Percentiles rank a stretch among this genome's conserved stretches.
Evolutionary conservation across 2,797 vertebrate species (phyloP).

Genomic region (Vespertilio murinus): DNA sequence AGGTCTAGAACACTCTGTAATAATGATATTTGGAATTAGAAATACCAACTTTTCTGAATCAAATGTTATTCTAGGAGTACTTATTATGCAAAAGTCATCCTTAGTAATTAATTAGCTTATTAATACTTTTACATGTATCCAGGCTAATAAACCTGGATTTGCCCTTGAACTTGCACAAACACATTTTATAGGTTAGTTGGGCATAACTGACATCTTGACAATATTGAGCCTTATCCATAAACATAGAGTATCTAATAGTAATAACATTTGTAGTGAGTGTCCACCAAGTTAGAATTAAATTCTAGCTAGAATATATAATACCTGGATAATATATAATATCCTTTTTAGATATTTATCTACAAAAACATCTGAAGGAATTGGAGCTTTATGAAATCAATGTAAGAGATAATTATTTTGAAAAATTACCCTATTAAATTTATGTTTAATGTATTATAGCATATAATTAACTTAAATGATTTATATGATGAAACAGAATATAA

Average conservation of each 20-base stretch:
- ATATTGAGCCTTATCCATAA: too few species aligned
- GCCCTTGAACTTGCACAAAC: background rate
- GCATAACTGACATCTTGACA: too few species aligned
- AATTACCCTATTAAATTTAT: background rate
- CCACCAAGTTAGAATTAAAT: background rate
- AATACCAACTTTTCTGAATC: conserved; percentile 25
- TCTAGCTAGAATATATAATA: background rate
- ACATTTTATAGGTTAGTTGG: too few species aligned
- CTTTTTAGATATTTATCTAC: background rate
- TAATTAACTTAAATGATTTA: background rate
- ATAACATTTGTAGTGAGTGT: background rate
- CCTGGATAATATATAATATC: background rate
- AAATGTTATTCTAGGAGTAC: background rate
- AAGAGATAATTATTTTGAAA: background rate
- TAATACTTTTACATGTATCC: background rate
- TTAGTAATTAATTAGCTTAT: background rate
- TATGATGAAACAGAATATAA: background rate
- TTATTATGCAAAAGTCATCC: background rate
- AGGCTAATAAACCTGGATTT: background rate
- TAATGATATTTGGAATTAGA: background rate
- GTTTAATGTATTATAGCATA: background rate
- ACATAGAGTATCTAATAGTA: background rate
- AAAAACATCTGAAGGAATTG: background rate
- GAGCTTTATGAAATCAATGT: background rate
- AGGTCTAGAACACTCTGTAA: background rate